Evolutionary conservation across 2,888 invertebrate genomes (phyloP), one percentile per base, ranked within the genome.

Genomic region (Boloria selene): DNA sequence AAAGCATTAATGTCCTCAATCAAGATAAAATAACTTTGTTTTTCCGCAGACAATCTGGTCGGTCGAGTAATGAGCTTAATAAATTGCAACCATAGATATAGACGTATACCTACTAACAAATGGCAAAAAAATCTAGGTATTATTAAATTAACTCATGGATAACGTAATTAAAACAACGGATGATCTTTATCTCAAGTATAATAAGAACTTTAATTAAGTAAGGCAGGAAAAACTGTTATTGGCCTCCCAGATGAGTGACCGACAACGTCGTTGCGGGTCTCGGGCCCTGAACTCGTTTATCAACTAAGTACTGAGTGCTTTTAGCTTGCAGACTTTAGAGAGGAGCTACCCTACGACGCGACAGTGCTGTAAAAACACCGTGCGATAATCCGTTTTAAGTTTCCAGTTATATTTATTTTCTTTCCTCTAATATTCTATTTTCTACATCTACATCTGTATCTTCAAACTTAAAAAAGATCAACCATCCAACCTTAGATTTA

Each of bases 221-320:
- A 22, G 44, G 4, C 17, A 2, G 13, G 13, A 22, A 52, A 52
- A 52, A 26, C 2, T n/a, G n/a, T 31, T 22, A 52, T 52, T 52
- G 14, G 31, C 52, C 52, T 50, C 50, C 31, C 52, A 31, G 38
- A n/a, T 53, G 53, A 53, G 53, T 53, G 53, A 53, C 38, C 14
- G 31, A 16, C 16, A 13, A 38, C 38, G 16, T 53, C 38, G 53
- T 16, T 16, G 53, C 53, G 4, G 31, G 53, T 16, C 53, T 14
- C 13, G n/a, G 7, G 4, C 7, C n/a, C 22, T 44, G 10, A 44
- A 56, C 56, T 22, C 13, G 56, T 45, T 56, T n/a, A 4, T 26
- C 56, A 13, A 56, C 22, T 55, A 4, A 4, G 5, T 26, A n/a
- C 52, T 52, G 14, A 18, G 13, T 18, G 14, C 7, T 5, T 3